Evolutionary conservation across 2,888 invertebrate genomes (phyloP).

Genomic region (Merodon equestris): DNA sequence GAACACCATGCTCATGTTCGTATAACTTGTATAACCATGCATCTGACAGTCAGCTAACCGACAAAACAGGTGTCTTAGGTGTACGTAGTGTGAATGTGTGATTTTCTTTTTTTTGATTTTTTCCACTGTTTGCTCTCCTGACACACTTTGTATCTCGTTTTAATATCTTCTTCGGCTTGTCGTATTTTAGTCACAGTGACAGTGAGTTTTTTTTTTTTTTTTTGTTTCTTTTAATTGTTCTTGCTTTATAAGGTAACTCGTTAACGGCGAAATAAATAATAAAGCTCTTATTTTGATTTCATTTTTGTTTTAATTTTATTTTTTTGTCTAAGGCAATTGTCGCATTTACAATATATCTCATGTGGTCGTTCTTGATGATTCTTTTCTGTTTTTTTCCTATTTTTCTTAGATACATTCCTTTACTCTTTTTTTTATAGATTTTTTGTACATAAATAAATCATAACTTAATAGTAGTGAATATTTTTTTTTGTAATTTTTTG

Average conservation of each 20-base stretch:
- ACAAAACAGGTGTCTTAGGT: slow-evolving; percentile 55
- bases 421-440: slow-evolving; percentile 31
- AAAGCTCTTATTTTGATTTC: background rate
- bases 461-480: slow-evolving; percentile 47
- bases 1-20: slow-evolving; percentile 39
- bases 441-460: slow-evolving; percentile 63
- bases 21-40: too few species aligned
- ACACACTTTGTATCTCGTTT: slow-evolving; percentile 73
- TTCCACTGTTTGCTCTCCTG: slow-evolving; percentile 73
- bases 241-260: slow-evolving; percentile 22
- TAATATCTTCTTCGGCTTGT: slow-evolving; percentile 16
- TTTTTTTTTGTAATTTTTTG: slow-evolving; percentile 57
- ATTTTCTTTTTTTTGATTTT: slow-evolving; percentile 72
- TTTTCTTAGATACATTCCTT: slow-evolving; percentile 48
- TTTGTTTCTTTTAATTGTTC: slow-evolving; percentile 71
- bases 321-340: slow-evolving; percentile 55
- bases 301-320: slow-evolving; percentile 53
- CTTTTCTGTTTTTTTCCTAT: slow-evolving; percentile 5
- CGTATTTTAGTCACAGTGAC: slow-evolving; percentile 69
- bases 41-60: too few species aligned
- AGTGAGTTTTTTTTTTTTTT: slow-evolving; percentile 76
- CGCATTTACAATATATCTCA: slow-evolving; percentile 44
- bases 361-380: slow-evolving; percentile 31
- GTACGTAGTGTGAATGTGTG: slow-evolving; percentile 35
- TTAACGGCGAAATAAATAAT: slow-evolving; percentile 7